Percentiles rank a stretch among this genome's conserved stretches.
Evolutionary conservation across 2,113 vertebrate species (phyloP).

Genomic region (Atrichornis clamosus): DNA sequence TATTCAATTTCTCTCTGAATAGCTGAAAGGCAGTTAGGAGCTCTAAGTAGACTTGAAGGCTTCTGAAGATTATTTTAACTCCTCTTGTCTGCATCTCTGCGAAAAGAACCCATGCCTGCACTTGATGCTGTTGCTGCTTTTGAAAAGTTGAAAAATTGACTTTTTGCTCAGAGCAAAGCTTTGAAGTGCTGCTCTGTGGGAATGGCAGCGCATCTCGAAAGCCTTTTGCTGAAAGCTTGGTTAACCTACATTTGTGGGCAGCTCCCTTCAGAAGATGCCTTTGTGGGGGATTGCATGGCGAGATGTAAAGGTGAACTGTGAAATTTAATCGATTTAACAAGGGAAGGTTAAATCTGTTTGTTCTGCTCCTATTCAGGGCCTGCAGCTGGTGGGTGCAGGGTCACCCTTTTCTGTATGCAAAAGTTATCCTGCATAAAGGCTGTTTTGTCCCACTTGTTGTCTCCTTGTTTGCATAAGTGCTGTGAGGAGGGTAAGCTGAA

Average conservation of each 20-base stretch:
- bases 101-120: neutral
- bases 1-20: neutral
- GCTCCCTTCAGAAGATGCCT: neutral
- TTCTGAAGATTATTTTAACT: conserved; percentile 18
- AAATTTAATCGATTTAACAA: neutral
- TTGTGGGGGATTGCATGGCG: neutral
- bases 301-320: conserved; percentile 5
- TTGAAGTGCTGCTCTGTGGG: conserved; percentile 50
- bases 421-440: conserved; percentile 4
- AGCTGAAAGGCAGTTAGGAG: conserved; percentile 43
- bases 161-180: conserved; percentile 46
- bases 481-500: neutral
- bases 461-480: conserved; percentile 26
- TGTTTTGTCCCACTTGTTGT: neutral
- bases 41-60: conserved; percentile 1
- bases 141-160: conserved; percentile 14
- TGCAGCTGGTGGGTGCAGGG: conserved; percentile 29
- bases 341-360: conserved; percentile 22
- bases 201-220: neutral
- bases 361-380: neutral
- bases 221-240: neutral
- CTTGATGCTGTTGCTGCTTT: conserved; percentile 27
- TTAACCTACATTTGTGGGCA: conserved; percentile 22
- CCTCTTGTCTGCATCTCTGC: neutral
- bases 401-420: neutral